Percentiles rank a stretch among this genome's conserved stretches.
Evolutionary conservation across 2,797 vertebrate genomes (phyloP).

Genomic region (Amblyopsis hoosieri): DNA sequence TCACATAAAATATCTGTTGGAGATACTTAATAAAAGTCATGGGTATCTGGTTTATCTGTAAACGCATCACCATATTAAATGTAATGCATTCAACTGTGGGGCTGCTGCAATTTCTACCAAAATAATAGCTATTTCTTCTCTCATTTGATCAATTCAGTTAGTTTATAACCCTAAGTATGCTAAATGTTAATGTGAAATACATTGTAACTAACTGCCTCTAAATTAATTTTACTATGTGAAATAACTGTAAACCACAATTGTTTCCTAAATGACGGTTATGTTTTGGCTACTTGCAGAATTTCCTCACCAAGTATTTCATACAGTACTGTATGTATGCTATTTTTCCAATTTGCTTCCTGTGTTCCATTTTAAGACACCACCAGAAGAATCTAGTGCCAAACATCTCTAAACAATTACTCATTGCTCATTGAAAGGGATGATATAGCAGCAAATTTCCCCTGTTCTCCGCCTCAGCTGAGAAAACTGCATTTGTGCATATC

Average conservation of each 20-base stretch:
- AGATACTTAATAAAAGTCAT: slow-evolving; percentile 25
- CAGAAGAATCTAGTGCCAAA: slow-evolving; percentile 49
- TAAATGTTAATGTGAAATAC: no score
- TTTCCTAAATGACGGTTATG: neutral
- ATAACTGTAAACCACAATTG: neutral
- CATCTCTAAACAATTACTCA: slow-evolving; percentile 73
- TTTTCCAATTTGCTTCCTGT: slow-evolving; percentile 11
- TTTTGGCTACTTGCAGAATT: neutral
- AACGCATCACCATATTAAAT: neutral
- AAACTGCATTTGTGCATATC: slow-evolving; percentile 83
- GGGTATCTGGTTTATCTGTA: slow-evolving; percentile 20
- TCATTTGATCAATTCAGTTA: no score
- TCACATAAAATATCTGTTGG: slow-evolving; percentile 21
- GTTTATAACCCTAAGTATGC: no score
- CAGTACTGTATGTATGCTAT: neutral
- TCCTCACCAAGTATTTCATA: neutral
- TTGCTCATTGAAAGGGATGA: slow-evolving; percentile 58
- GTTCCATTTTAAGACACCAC: slow-evolving; percentile 25
- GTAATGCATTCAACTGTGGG: neutral
- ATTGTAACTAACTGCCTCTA: no score
- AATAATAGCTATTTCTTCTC: no score
- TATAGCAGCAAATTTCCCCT: slow-evolving; percentile 59
- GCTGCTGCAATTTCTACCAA: neutral
- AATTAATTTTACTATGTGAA: neutral
- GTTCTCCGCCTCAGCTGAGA: slow-evolving; percentile 50